Percentiles rank a stretch among this genome's conserved stretches.
These are phyloP conservation scores for Cairina moschata DNA, from an alignment of 2,113 vertebrate genomes.

Conservation along the genomic window DNA sequence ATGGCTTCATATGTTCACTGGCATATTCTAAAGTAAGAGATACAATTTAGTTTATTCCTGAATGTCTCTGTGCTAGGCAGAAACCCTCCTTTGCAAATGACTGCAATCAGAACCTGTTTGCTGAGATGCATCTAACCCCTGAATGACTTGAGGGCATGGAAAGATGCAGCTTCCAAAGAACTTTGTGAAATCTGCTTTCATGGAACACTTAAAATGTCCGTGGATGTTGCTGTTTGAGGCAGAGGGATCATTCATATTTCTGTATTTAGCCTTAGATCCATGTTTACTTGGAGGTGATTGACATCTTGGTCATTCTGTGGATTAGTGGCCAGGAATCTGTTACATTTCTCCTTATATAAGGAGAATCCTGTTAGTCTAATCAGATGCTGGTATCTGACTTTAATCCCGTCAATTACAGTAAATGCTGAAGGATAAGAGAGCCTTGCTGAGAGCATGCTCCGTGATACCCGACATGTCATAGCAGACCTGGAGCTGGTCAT, in stretches of 20 bases:
- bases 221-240: neutral
- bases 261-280: neutral
- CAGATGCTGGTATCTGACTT: neutral
- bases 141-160: neutral
- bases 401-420: neutral
- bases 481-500: neutral
- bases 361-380: neutral
- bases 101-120: conserved; percentile 6
- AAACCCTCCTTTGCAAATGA: neutral
- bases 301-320: neutral
- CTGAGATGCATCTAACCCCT: neutral
- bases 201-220: neutral
- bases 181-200: conserved; percentile 24
- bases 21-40: neutral
- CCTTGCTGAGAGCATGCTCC: neutral
- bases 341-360: neutral
- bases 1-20: conserved; percentile 1
- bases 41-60: neutral
- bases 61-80: neutral
- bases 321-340: conserved; percentile 4
- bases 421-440: neutral
- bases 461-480: neutral
- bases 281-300: neutral
- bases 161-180: conserved; percentile 7
- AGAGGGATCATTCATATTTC: fast-evolving